phyloP scores from a whole-genome alignment of 2,888 invertebrate species.

The Dolichomitus sp. region DNA sequence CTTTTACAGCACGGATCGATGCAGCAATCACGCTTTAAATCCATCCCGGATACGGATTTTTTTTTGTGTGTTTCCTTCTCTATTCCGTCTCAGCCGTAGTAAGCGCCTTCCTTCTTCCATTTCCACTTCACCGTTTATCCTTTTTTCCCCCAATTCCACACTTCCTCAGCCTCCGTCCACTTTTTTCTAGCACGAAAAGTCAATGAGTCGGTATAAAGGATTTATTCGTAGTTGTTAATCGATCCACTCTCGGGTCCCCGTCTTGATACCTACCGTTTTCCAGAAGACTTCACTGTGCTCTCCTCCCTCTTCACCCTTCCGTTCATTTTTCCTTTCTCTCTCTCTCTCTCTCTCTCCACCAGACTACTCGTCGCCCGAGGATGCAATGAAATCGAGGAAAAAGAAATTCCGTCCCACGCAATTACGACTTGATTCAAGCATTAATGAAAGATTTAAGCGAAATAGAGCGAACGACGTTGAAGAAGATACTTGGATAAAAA shows the following conservation, averaged over 20 bases:
- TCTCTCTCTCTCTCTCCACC: not conserved
- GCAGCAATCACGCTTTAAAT: slow-evolving; percentile 33
- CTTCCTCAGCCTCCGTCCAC: slow-evolving; percentile 4
- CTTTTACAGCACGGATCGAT: slow-evolving; percentile 28
- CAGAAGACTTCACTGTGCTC: slow-evolving; percentile 5
- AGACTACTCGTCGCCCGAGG: not conserved
- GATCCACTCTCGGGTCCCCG: slow-evolving; percentile 5
- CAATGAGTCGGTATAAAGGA: slow-evolving; percentile 35
- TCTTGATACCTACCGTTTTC: slow-evolving; percentile 34
- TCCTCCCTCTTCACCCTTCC: not conserved
- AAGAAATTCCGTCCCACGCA: slow-evolving; percentile 8
- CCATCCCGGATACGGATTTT: slow-evolving; percentile 31
- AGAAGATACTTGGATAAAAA: slow-evolving; percentile 10
- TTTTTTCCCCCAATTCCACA: slow-evolving; percentile 24
- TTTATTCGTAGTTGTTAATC: slow-evolving; percentile 45
- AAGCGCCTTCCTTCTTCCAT: slow-evolving; percentile 13
- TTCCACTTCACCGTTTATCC: not conserved
- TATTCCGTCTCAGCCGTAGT: slow-evolving; percentile 6
- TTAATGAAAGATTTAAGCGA: slow-evolving; percentile 31
- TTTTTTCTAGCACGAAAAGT: slow-evolving; percentile 12
- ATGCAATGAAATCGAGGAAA: slow-evolving; percentile 13
- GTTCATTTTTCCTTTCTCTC: not conserved
- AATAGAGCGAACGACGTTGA: slow-evolving; percentile 11
- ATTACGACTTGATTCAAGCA: slow-evolving; percentile 29
- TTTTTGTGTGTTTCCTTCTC: slow-evolving; percentile 17